These are phyloP conservation scores for Eumacrocentrus americanus DNA, from an alignment of 2,888 invertebrate genomes.

Conservation along the genomic window DNA sequence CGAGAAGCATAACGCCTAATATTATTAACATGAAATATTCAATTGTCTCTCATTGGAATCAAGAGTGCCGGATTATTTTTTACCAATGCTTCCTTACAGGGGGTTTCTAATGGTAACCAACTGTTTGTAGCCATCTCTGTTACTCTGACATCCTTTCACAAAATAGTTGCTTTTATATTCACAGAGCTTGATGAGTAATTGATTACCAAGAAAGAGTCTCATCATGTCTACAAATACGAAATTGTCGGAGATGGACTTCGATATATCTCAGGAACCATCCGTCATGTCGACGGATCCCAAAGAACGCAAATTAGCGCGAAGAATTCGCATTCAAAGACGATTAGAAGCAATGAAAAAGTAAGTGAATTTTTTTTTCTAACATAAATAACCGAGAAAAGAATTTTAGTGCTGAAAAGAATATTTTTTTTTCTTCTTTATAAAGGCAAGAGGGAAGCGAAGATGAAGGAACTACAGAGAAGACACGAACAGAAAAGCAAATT, in stretches of 20 bases:
- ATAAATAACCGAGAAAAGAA: too few relatives aligned
- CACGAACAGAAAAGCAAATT: constrained; percentile 70
- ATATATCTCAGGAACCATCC: constrained; percentile 66
- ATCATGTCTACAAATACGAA: constrained; percentile 10
- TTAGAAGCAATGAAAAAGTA: constrained; percentile 67
- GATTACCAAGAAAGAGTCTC: not conserved
- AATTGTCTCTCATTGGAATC: not conserved
- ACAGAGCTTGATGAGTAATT: constrained; percentile 2
- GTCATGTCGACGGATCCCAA: constrained; percentile 70
- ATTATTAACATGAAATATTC: not conserved
- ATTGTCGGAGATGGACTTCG: constrained; percentile 49
- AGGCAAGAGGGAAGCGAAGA: constrained; percentile 43
- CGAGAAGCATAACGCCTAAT: constrained; percentile 63
- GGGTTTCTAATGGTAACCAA: constrained; percentile 24
- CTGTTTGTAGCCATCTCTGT: constrained; percentile 10
- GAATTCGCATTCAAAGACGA: constrained; percentile 71
- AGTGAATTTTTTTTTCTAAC: constrained; percentile 13
- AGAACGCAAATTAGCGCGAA: constrained; percentile 75
- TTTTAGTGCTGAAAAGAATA: not conserved
- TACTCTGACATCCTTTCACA: not conserved
- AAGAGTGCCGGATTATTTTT: too few relatives aligned
- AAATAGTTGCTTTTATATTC: not conserved
- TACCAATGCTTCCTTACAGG: not conserved
- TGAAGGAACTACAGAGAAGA: constrained; percentile 63
- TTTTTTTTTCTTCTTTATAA: constrained; percentile 13